Evolutionary conservation across 2,113 vertebrate genomes (phyloP), one percentile per base, ranked within the genome.

Genomic region (Xiphophorus maculatus): DNA sequence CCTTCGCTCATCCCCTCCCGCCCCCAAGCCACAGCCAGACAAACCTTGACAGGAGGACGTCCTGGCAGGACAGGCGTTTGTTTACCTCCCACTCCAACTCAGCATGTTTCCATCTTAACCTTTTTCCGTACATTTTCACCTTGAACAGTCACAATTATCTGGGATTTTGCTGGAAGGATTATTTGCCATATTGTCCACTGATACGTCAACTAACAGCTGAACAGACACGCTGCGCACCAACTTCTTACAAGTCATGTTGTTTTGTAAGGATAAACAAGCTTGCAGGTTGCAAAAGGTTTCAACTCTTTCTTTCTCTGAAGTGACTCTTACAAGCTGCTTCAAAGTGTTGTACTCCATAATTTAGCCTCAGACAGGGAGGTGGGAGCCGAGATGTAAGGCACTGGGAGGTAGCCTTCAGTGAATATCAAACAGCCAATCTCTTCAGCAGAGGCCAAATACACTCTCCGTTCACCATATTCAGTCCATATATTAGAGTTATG

Each of bases 21-120:
- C 35, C 35, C 35, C 35, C 70, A 73, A 84, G 63, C 74, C 79
- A 40, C n/a, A 74, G 48, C 66, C 54, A 92, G 91, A 93, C 90
- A 93, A 92, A 92, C 93, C 91, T 92, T 93, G 93, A 87, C 90
- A 91, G 84, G 81, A 93, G 91, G 93, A 93, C 89, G 37, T 94
- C 87, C 88, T 87, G 89, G 91, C 84, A 93, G 90, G 90, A 93
- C 88, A 84, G 71, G 90, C 71, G 90, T 93, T 94, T 93, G 92
- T 93, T 93, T 92, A 88, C 89, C 74, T 81, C 42, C 54, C 32
- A 35, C 79, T 66, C 66, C 44, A 35, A 68, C 61, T 74, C 80
- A 58, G 22, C 5, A 58, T 6, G 78, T 80, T 69, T 73, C 74
- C 22, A 54, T 71, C 71, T 76, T 74, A 33, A 58, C 77, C 84